These are phyloP conservation scores for Epistrophe grossulariae DNA, from an alignment of 2,888 invertebrate species.

Conservation along the genomic window DNA sequence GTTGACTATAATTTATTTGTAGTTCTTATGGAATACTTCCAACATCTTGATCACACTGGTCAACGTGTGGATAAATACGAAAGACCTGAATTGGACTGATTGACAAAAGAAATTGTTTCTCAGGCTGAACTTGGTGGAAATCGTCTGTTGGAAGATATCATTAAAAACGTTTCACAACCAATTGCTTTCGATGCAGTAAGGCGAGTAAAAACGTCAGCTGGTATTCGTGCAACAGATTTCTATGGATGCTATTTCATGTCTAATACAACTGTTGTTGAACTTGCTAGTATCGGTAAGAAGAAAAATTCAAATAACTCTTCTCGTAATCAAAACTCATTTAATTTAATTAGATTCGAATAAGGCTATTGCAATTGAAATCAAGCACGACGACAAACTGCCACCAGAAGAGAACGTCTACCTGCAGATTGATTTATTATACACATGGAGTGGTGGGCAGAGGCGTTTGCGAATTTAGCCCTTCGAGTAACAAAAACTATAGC, in stretches of 20 bases:
- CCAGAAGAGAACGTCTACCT: constrained; percentile 97
- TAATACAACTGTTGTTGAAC: constrained; percentile 98
- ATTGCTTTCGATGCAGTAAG: constrained; percentile 98
- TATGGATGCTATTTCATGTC: constrained; percentile 99
- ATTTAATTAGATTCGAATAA: constrained; percentile 87
- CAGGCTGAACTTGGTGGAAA: constrained; percentile 96
- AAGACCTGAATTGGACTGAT: constrained; percentile 96
- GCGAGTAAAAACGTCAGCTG: constrained; percentile 97
- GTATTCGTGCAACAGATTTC: constrained; percentile 98
- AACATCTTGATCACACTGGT: constrained; percentile 96
- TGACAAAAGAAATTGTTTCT: background rate
- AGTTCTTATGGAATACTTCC: constrained; percentile 97
- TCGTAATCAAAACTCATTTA: background rate
- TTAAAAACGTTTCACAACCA: constrained; percentile 91
- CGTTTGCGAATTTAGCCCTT: constrained; percentile 94
- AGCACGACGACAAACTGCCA: constrained; percentile 98
- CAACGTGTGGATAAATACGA: constrained; percentile 93
- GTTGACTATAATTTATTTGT: constrained; percentile 77
- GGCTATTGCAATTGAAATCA: constrained; percentile 96
- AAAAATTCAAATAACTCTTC: background rate
- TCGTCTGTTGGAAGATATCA: constrained; percentile 93
- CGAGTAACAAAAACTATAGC: constrained; percentile 95
- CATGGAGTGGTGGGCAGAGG: constrained; percentile 94
- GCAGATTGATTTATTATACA: constrained; percentile 96
- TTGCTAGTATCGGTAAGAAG: constrained; percentile 91